Evolutionary conservation across 1,140 invertebrate genomes (phyloP).

Genomic region (Ceratoteleas bidentatus): DNA sequence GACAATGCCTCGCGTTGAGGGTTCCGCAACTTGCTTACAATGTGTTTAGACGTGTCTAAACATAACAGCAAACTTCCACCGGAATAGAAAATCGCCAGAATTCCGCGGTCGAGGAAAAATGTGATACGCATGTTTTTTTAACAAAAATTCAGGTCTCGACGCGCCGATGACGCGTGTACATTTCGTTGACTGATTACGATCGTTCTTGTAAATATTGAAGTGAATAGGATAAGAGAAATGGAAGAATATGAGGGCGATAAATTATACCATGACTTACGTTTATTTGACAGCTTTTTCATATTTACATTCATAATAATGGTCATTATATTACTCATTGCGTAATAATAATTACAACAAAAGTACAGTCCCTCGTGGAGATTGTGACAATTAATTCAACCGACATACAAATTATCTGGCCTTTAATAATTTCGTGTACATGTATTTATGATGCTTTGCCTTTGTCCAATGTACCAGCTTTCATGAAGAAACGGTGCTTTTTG

Average conservation of each 20-base stretch:
- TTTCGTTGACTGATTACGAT: slow-evolving; percentile 42
- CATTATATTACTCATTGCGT: slow-evolving; percentile 76
- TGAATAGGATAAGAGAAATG: slow-evolving; percentile 58
- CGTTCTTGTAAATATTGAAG: slow-evolving; percentile 52
- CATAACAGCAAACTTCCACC: slow-evolving; percentile 40
- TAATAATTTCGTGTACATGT: slow-evolving; percentile 62
- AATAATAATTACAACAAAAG: slow-evolving; percentile 79
- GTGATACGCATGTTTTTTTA: background rate
- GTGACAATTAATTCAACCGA: slow-evolving; percentile 59
- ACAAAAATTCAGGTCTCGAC: slow-evolving; percentile 16
- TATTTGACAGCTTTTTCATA: slow-evolving; percentile 80
- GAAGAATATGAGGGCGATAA: slow-evolving; percentile 65
- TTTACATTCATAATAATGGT: slow-evolving; percentile 77
- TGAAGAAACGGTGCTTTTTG: slow-evolving; percentile 28
- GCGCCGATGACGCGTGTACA: slow-evolving; percentile 12
- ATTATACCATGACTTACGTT: slow-evolving; percentile 74
- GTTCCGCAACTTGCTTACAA: slow-evolving; percentile 65
- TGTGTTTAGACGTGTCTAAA: slow-evolving; percentile 54
- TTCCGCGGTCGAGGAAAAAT: too few relatives aligned
- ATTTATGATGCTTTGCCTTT: slow-evolving; percentile 38
- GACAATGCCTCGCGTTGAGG: slow-evolving; percentile 28
- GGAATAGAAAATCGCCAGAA: slow-evolving; percentile 18
- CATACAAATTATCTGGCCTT: slow-evolving; percentile 64
- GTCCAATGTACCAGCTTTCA: slow-evolving; percentile 25
- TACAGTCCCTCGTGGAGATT: slow-evolving; percentile 65